Base-by-base conservation (phyloP, 2,113 vertebrate genomes). In the Brachyhypopomus gauderio region DNA sequence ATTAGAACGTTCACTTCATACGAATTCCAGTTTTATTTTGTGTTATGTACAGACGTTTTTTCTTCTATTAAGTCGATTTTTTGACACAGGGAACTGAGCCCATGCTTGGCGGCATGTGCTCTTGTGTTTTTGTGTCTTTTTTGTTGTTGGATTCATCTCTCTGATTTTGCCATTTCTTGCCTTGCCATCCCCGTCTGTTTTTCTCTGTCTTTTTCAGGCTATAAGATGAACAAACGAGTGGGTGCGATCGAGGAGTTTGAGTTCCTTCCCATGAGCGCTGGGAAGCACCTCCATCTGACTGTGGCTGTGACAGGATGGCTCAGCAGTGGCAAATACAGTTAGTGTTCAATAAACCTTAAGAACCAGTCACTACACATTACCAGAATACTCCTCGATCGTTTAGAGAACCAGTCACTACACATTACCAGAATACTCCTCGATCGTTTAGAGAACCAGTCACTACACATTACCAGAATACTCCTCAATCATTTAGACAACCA, bases 151-250 rank as follows among this genome's bases (percentile, higher is more conserved):
- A 14, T n/a, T 41, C 34, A 34, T 17, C 19, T 19, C 64, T 70
- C 36, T 70, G 60, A 66, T 22, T 36, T 69, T 67, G 19, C 8
- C 4, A 19, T 12, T 41, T 55, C 23, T 3, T 69, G 16, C 2
- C 2, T 36, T 30, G 1, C 4, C 41, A 16, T 79, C 16, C 62
- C n/a, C 12, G 12, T 41, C 30, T 55, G 23, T 30, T 71, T 6
- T 75, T 30, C 19, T 30, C 20, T 5, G 6, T 59, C 27, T 52
- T 69, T 30, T 81, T 85, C 72, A 99, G 98, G 98, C 0, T 99
- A 99, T 90, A 99, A 99, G 88, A 99, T 99, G 97, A 98, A 98
- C 82, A 99, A 97, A 88, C 95, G 97, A 22, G 96, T 99, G 0
- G 98, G 97, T 16, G 97, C 96, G 8, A 97, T 99, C 16, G 96